Conservation (phyloP, 2,888 invertebrate species). For the Acrocyrtus sp. region DNA sequence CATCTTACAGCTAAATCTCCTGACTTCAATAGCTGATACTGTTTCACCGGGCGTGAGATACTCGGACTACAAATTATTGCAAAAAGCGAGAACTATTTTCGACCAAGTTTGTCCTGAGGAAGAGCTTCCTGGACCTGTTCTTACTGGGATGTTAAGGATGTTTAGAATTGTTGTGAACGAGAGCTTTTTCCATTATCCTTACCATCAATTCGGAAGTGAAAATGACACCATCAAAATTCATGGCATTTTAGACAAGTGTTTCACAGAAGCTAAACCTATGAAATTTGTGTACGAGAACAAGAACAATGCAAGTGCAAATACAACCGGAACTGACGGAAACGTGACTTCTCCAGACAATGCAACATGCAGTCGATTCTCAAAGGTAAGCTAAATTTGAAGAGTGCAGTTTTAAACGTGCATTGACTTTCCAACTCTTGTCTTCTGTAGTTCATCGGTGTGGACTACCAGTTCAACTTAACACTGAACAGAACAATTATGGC, state of each 20-base stretch:
- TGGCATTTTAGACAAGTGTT: conserved; percentile 32
- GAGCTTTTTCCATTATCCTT: conserved; percentile 49
- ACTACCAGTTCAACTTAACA: conserved; percentile 12
- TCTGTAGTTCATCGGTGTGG: conserved; percentile 21
- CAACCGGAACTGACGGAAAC: not conserved
- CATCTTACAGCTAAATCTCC: conserved; percentile 38
- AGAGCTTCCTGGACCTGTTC: conserved; percentile 28
- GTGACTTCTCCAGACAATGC: no score
- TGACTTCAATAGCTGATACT: conserved; percentile 17
- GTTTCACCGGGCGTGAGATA: conserved; percentile 31
- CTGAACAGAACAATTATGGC: conserved; percentile 25
- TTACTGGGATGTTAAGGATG: conserved; percentile 52
- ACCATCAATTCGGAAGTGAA: conserved; percentile 21
- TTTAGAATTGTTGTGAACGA: conserved; percentile 54
- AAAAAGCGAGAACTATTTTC: conserved; percentile 49
- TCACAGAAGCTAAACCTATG: conserved; percentile 20
- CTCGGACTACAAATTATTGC: conserved; percentile 46
- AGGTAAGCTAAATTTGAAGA: no score
- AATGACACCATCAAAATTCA: conserved; percentile 19
- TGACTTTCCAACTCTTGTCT: not conserved
- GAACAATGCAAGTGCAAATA: conserved; percentile 5
- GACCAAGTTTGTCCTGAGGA: conserved; percentile 45
- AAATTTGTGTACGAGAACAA: conserved; percentile 11
- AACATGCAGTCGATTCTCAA: no score
- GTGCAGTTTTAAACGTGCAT: no score